Evolutionary conservation across 1,140 invertebrate species (phyloP).

Genomic region (Spodoptera frugiperda): DNA sequence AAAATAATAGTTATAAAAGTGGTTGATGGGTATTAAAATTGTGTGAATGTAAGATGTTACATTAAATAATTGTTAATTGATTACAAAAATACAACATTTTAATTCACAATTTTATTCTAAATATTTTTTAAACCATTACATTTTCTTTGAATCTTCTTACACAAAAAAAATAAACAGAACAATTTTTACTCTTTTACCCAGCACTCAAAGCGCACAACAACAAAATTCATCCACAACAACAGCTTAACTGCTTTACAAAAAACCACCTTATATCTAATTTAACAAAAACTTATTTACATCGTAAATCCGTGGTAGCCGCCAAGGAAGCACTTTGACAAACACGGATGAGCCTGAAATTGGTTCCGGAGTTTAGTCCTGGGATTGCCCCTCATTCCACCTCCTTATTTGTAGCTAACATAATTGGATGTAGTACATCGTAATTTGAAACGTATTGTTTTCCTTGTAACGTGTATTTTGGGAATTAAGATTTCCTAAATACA

Average conservation of each 20-base stretch:
- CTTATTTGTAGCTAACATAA: constrained; percentile 67
- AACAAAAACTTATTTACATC: constrained; percentile 40
- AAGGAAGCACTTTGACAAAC: constrained; percentile 77
- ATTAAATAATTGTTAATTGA: too few species aligned
- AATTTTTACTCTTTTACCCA: too few species aligned
- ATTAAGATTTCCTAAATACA: neutral
- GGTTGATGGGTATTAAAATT: too few species aligned
- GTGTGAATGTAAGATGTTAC: too few species aligned
- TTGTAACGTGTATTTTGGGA: neutral
- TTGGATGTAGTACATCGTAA: constrained; percentile 54
- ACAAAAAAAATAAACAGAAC: too few species aligned
- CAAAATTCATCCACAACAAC: too few species aligned
- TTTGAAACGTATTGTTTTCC: constrained; percentile 46
- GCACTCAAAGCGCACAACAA: too few species aligned
- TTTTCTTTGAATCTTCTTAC: too few species aligned
- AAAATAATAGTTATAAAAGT: too few species aligned
- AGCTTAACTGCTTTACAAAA: neutral
- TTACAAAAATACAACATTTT: too few species aligned
- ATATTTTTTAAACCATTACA: too few species aligned
- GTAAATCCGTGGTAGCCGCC: constrained; percentile 53
- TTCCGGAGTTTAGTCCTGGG: constrained; percentile 77
- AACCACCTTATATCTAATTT: constrained; percentile 5
- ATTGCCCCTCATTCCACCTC: constrained; percentile 62
- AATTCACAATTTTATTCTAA: too few species aligned
- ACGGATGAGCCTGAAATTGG: constrained; percentile 78